Conservation (phyloP, 2,888 invertebrate species). For the Glyphotaelius pellucidus region DNA sequence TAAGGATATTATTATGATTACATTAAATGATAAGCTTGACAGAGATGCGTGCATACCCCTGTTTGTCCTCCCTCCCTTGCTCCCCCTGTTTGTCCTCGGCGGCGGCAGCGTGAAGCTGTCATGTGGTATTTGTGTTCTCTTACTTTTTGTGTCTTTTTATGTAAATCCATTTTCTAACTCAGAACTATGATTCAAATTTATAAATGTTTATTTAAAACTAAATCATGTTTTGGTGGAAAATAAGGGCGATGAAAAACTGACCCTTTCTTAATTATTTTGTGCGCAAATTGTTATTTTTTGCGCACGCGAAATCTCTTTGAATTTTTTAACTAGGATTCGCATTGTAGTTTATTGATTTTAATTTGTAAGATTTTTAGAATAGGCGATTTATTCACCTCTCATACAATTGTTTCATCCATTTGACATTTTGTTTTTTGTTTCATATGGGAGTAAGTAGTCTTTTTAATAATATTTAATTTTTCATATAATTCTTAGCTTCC, state of each 20-base stretch:
- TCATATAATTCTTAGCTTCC: background rate
- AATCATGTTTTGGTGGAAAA: conserved; percentile 21
- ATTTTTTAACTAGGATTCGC: conserved; percentile 46
- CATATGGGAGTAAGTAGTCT: conserved; percentile 42
- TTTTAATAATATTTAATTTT: background rate
- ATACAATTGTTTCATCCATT: conserved; percentile 58
- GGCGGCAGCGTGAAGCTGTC: conserved; percentile 31
- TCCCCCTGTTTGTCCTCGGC: background rate
- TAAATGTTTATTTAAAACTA: conserved; percentile 21
- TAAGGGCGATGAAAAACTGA: conserved; percentile 2
- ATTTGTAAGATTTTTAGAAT: conserved; percentile 60
- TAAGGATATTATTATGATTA: conserved; percentile 53
- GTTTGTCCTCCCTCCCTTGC: background rate
- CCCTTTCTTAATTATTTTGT: conserved; percentile 38
- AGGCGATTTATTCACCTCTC: conserved; percentile 62
- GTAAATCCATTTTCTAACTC: conserved; percentile 30
- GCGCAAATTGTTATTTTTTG: conserved; percentile 35
- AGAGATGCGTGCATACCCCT: conserved; percentile 30
- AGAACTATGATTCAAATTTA: conserved; percentile 30
- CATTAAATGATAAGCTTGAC: conserved; percentile 54
- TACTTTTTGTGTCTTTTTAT: conserved; percentile 46
- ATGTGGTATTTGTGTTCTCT: conserved; percentile 50
- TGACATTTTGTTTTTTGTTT: conserved; percentile 55
- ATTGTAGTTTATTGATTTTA: conserved; percentile 64
- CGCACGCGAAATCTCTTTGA: conserved; percentile 32